These are phyloP conservation scores for Eleutherodactylus coqui DNA, from an alignment of 2,797 vertebrate species.

Conservation along the genomic window DNA sequence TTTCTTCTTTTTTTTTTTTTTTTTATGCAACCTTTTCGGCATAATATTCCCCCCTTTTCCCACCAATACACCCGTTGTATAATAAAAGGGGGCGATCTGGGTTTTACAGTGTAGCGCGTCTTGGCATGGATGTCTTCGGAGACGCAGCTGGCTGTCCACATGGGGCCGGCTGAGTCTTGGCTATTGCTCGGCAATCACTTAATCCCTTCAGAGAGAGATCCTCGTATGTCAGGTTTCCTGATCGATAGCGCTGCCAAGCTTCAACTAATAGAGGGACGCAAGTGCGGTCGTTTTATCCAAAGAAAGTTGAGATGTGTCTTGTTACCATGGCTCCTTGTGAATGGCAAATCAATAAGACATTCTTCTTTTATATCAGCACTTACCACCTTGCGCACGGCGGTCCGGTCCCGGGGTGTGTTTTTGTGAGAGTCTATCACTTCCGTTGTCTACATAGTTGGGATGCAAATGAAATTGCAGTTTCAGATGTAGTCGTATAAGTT, in stretches of 20 bases:
- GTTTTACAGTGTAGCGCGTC: too few relatives aligned
- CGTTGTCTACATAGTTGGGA: neutral
- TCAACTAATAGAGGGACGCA: neutral
- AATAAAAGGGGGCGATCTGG: too few relatives aligned
- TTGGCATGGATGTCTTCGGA: neutral
- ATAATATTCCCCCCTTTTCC: too few relatives aligned
- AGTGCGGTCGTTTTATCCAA: neutral
- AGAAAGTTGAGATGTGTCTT: slow-evolving; percentile 14
- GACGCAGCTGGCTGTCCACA: neutral
- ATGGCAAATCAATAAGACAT: slow-evolving; percentile 13
- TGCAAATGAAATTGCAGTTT: neutral
- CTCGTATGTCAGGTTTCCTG: neutral
- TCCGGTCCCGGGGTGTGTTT: neutral
- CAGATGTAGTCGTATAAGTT: neutral
- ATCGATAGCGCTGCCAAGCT: neutral
- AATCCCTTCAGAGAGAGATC: slow-evolving; percentile 2
- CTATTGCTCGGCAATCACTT: neutral
- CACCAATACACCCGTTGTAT: too few relatives aligned
- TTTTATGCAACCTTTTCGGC: too few relatives aligned
- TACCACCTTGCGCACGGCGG: neutral
- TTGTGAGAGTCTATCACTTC: neutral
- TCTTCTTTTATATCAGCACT: neutral
- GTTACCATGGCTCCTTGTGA: slow-evolving; percentile 4
- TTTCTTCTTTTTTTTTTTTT: too few relatives aligned
- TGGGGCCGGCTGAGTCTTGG: neutral